Base-by-base conservation (phyloP, 2,888 invertebrate genomes). In the Tenthredo scrophulariae region DNA sequence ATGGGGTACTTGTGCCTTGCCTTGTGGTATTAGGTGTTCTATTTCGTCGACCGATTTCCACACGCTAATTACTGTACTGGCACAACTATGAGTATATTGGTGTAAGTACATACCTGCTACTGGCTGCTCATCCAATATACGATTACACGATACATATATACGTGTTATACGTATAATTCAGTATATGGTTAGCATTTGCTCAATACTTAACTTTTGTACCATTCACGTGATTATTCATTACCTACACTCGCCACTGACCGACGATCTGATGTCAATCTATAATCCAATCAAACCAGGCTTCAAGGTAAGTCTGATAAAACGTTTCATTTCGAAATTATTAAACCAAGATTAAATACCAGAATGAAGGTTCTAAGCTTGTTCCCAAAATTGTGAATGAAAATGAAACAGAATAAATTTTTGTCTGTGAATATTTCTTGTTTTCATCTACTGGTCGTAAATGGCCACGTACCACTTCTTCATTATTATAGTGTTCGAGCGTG, bases 41-140 rank as follows among this genome's bases (percentile, higher is more conserved):
- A 77, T 54, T 50, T 54, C 26, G 46, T 77, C 50, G 50, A 54
- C 77, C 77, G 46, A 77, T 77, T 77, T 77, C 54, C 26, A 77
- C 22, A 75, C n/a, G 10, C 46, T 33, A 33, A 18, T 26, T 54
- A 50, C 50, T 40, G 13, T 29, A 74, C 72, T n/a, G 0, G 22
- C 40, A 43, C 3, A 22, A 5, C 1, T 13, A 74, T 15, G 15
- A 18, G 10, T 43, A 22, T n/a, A 6, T 40, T 37, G 18, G 22
- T 40, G 18, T 33, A 29, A 1, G 33, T 33, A 1, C 18, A 13
- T 33, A 22, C 4, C 46, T 18, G 18, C 10, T 40, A 2, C 40
- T 37, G 13, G 37, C 10, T 10, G n/a, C 22, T 74, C 43, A 40
- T 74, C 22, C 43, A n/a, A 74, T 40, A 43, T 74, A 22, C 74